Base-by-base conservation (phyloP, 2,888 invertebrate species). In the Glaucopsyche alexis region DNA sequence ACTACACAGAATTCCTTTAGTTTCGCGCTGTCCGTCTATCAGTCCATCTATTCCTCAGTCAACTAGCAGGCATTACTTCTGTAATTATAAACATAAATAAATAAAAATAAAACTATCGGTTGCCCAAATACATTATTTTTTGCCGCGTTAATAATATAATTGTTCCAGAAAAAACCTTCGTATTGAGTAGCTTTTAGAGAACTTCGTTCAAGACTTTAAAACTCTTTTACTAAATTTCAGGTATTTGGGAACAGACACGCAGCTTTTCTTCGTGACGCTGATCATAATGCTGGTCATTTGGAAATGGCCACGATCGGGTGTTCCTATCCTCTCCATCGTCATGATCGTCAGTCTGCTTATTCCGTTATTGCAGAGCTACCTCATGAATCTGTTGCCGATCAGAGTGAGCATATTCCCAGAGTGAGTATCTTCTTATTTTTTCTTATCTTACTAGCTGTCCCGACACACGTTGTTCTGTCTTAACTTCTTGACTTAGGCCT, bases 241-340 rank as follows among this genome's bases (percentile, higher is more conserved):
- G 93, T 93, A 93, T 78, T 83, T 93, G 0, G 93, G 93, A 16
- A 92, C 93, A 0, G 93, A 93, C 76, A 93, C 92, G 1, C 93
- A 93, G 76, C 85, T 93, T 1, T 93, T 93, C 81, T 84, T 91
- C 7, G 81, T 93, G 14, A 91, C 92, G 0, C 78, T 93, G 74
- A 83, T 91, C 6, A 78, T 93, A 0, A 80, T 93, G 75, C 86
- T 92, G 69, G 80, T 91, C 76, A 90, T 93, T 74, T 93, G 93
- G 92, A 85, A 87, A 70, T 93, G 91, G 91, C 93, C 92, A 0
- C 85, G 79, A 74, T 84, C 85, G 49, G 90, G 88, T 0, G 81
- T 89, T 0, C 89, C 91, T 0, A 80, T 92, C 0, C 83, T 93
- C 7, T 81, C 87, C 7, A 71, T 77, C 8, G 84, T 93, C 49